A percentile compares a stretch with the other conserved stretches of the same genome.
These are phyloP conservation scores for Oncorhynchus kisutch DNA, from an alignment of 2,113 vertebrate species.

Conservation along the genomic window DNA sequence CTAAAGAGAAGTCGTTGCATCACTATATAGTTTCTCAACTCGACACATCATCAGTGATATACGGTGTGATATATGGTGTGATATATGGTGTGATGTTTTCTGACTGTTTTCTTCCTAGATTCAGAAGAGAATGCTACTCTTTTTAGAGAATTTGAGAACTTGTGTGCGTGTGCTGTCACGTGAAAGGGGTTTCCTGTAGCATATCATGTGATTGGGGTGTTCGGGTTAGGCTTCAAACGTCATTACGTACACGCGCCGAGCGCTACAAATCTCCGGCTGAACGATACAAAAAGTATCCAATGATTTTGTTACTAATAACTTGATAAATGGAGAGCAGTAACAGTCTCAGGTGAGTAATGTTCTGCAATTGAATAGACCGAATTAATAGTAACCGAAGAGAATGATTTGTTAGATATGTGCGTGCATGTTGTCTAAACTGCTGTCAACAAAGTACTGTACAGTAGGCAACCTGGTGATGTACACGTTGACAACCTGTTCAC, in stretches of 20 bases:
- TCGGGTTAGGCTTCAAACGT: slow-evolving; percentile 6
- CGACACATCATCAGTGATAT: neutral
- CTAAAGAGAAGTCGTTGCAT: neutral
- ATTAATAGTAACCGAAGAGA: neutral
- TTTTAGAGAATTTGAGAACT: neutral
- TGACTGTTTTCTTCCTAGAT: neutral
- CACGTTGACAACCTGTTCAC: slow-evolving; percentile 65
- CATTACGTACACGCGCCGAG: slow-evolving; percentile 2
- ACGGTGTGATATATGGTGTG: neutral
- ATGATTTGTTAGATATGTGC: neutral
- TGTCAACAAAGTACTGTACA: neutral
- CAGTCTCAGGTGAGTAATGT: slow-evolving; percentile 39
- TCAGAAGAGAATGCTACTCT: neutral
- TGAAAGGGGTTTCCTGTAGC: neutral
- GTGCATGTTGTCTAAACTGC: neutral
- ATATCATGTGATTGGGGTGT: slow-evolving; percentile 8
- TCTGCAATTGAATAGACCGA: neutral
- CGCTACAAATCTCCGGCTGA: slow-evolving; percentile 28
- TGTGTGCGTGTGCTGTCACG: neutral
- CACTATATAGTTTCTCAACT: neutral
- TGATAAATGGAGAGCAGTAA: neutral
- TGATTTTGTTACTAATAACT: neutral
- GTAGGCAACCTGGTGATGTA: slow-evolving; percentile 16
- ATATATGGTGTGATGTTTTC: neutral
- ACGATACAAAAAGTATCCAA: neutral